Evolutionary conservation across 2,888 invertebrate species (phyloP), one percentile per base, ranked within the genome.

Genomic region (Amphiduros pacificus): DNA sequence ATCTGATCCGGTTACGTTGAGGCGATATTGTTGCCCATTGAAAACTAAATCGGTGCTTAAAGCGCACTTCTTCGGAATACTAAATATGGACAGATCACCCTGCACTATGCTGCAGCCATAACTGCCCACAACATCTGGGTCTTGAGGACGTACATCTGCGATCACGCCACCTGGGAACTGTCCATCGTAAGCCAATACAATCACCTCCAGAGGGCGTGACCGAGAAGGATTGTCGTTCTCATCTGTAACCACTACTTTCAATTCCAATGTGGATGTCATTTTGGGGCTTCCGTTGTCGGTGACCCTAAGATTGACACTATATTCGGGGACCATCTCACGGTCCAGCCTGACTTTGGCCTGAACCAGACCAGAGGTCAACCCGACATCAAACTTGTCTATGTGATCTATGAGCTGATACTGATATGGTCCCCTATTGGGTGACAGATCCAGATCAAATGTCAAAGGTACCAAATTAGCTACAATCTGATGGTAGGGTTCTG

Each of bases 221-320:
- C 88, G 88, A 0, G 93, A 94, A 20, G 94, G 93, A 77, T 91
- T 92, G 74, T 96, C 95, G 80, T 96, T 96, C 80, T 91, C 89
- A 82, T 96, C 95, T 20, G 90, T 82, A 2, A 96, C 88, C 64
- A 36, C 24, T 5, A 78, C 68, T 9, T 86, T 87, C 57, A 95
- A 86, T 9, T 88, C 86, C 77, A 92, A 91, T 70, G 91, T 90
- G 0, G 93, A 91, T 72, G 88, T 89, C 89, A 92, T 90, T 69
- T 88, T 94, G 36, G 85, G 87, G 24, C 71, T 71, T 6, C 65
- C 66, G 0, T 94, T 94, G 74, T 96, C 95, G 82, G 91, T 91
- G 4, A 94, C 92, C 82, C 93, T 89, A 57, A 96, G 89, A 50
- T 89, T 78, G 24, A 93, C 85, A 76, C 90, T 88, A 67, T 94